Evolutionary conservation across 2,797 vertebrate genomes (phyloP).

Genomic region (Cossypha polioptera): DNA sequence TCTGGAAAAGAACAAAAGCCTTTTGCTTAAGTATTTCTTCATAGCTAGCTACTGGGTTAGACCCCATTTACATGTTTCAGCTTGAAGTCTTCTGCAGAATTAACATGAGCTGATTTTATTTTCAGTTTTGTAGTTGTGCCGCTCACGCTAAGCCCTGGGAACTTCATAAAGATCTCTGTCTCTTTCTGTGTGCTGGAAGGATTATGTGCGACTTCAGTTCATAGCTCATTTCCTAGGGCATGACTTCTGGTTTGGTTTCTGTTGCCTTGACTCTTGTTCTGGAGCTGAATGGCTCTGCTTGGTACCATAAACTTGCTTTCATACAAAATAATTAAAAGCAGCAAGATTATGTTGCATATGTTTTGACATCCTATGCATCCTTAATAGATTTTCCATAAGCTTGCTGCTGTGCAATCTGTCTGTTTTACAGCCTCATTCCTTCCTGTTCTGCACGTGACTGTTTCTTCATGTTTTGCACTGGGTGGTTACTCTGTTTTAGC

Average conservation of each 20-base stretch:
- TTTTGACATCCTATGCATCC: not conserved
- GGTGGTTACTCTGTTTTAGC: not conserved
- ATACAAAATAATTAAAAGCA: not conserved
- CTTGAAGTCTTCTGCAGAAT: not conserved
- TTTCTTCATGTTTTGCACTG: not conserved
- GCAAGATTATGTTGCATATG: not conserved
- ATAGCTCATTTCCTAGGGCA: not conserved
- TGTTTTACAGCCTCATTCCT: constrained; percentile 7
- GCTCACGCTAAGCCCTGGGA: not conserved
- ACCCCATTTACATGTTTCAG: not conserved
- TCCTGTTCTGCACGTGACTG: not conserved
- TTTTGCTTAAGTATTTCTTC: not conserved
- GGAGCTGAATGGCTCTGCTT: not conserved
- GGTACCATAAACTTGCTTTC: not conserved
- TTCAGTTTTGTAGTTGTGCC: not conserved
- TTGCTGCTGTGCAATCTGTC: not conserved
- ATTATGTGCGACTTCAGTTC: not conserved
- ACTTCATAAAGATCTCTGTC: not conserved
- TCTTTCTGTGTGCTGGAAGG: not conserved
- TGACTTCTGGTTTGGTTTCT: not conserved
- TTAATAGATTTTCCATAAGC: constrained; percentile 18
- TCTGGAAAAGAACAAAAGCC: not conserved
- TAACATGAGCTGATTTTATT: not conserved
- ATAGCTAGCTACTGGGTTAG: not conserved
- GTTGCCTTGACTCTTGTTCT: not conserved